phyloP scores from a whole-genome alignment of 2,113 vertebrate genomes.

The Pandion haliaetus region DNA sequence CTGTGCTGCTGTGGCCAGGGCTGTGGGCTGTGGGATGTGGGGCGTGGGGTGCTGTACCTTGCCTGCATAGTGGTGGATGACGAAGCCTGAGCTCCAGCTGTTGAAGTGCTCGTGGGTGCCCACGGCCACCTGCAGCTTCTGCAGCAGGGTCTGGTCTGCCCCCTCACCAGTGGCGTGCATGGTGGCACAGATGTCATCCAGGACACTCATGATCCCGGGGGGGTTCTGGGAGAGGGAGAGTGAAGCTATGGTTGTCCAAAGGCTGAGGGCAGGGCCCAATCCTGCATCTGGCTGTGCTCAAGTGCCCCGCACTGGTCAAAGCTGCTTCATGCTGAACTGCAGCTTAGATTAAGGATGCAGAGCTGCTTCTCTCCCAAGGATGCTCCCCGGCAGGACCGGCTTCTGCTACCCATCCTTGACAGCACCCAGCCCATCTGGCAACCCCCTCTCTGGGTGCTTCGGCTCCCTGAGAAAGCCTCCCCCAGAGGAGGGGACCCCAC shows the following conservation, averaged over 20 bases:
- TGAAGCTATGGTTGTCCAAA: background rate
- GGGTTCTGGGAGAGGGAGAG: slow-evolving; percentile 77
- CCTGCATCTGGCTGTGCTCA: background rate
- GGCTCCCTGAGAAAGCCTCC: background rate
- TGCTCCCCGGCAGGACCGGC: fast-evolving
- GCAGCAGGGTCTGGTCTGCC: slow-evolving; percentile 88
- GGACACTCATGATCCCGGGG: slow-evolving; percentile 94
- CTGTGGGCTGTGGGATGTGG: background rate
- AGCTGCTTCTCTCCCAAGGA: background rate
- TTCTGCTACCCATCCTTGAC: background rate
- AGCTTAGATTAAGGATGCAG: background rate
- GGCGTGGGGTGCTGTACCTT: slow-evolving; percentile 73
- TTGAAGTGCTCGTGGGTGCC: slow-evolving; percentile 96
- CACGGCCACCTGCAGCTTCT: slow-evolving; percentile 91
- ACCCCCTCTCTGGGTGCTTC: background rate
- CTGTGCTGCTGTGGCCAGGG: fast-evolving
- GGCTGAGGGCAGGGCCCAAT: background rate
- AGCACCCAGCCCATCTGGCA: background rate
- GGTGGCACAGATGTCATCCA: slow-evolving; percentile 96
- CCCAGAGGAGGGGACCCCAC: background rate
- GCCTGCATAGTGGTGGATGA: slow-evolving; percentile 96
- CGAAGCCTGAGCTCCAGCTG: slow-evolving; percentile 91
- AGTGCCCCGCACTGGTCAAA: background rate
- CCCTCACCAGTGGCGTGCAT: slow-evolving; percentile 95
- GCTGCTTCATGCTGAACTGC: background rate